Conservation (phyloP, 2,888 invertebrate species). For the Hydrotaea diabolus region DNA sequence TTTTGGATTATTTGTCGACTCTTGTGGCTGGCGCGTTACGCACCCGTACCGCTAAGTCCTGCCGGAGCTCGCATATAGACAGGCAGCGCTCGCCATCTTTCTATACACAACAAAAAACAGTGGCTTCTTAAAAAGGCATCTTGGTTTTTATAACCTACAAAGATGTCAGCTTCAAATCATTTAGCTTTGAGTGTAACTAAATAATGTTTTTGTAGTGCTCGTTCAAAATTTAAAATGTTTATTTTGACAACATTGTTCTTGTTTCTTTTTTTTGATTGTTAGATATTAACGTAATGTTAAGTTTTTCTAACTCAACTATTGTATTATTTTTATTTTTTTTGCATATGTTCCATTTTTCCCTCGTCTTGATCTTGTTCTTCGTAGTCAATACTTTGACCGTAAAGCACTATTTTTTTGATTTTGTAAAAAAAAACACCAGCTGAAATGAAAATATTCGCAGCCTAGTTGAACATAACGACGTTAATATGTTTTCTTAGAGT, state of each 20-base stretch:
- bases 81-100: too few relatives aligned
- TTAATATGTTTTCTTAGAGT: conserved; percentile 44
- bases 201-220: background rate
- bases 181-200: conserved; percentile 18
- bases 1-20: too few relatives aligned
- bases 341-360: conserved; percentile 27
- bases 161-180: background rate
- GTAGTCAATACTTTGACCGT: conserved; percentile 34
- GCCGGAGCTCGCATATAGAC: too few relatives aligned
- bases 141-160: too few relatives aligned
- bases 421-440: background rate
- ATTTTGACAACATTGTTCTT: conserved; percentile 21
- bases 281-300: background rate
- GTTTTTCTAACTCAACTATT: background rate
- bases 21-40: too few relatives aligned
- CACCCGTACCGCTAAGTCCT: too few relatives aligned
- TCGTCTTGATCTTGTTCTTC: conserved; percentile 27
- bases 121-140: too few relatives aligned
- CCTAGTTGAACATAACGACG: conserved; percentile 8
- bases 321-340: conserved; percentile 15
- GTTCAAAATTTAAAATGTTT: conserved; percentile 3
- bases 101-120: too few relatives aligned
- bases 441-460: conserved; percentile 34
- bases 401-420: conserved; percentile 17
- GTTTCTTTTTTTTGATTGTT: background rate